Evolutionary conservation across 2,113 vertebrate genomes (phyloP), one percentile per base, ranked within the genome.

Genomic region (Brachypodius melanocephalos): DNA sequence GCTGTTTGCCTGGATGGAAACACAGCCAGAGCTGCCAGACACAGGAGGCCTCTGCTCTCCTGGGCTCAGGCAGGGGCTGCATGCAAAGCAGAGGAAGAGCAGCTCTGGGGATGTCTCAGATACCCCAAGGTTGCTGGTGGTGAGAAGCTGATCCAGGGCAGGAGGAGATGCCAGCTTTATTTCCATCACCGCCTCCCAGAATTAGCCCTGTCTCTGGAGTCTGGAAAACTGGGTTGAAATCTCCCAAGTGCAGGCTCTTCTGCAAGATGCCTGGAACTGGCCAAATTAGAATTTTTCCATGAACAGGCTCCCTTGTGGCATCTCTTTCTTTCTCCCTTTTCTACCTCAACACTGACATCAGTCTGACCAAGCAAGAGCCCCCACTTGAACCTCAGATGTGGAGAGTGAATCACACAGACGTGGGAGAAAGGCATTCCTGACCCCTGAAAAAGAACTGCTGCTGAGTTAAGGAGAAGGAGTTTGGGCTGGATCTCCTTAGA

Each of bases 281-380:
- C 94, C 77, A 72, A 90, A 92, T 92, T 61, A 95, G 94, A 85
- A 82, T 46, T 73, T 92, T 96, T 95, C 87, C 81, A 87, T 17
- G 58, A 89, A 75, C 34, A 43, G 77, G 14, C 58, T 94, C 93
- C 84, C 91, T 28, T 78, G 89, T 34, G 91, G 42, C n/a, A 79
- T 58, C 71, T 82, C 32, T 68, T 91, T 45, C 25, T 69, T 93
- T 81, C 90, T 74, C 36, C 32, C 62, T 92, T 42, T 62, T 79
- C 63, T 65, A 68, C 95, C 85, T 94, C 85, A 52, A 12, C 5
- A 51, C 74, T 88, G 91, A 94, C 89, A 95, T 94, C 74, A 93
- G 74, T 14, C 69, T 88, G 85, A 84, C 38, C 71, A 76, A 78
- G 38, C 14, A 3, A 86, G 42, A 38, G 73, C 58, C 73, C 46